Base-by-base conservation (phyloP, 2,888 invertebrate genomes). In the Magallana nippona region DNA sequence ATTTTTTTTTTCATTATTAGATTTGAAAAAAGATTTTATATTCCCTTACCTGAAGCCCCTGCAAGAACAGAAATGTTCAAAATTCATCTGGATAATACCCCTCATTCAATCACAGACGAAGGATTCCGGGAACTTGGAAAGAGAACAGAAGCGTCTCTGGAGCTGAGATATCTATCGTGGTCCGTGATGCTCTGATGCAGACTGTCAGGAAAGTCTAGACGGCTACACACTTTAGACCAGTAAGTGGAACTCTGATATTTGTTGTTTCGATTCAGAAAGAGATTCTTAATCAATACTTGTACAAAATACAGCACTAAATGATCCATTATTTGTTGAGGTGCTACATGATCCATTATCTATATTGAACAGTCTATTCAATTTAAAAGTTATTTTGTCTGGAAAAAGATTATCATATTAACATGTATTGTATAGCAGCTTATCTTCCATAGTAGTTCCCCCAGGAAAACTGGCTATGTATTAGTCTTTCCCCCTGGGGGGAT, bases 11-110 rank as follows among this genome's bases (percentile, higher is more conserved):
- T 19, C 55, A 55, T n/a, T n/a, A 55, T 71, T 88, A 94, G 95
- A 95, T 99, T 99, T 95, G 99, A 99, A 94, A 99, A 99, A 94
- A 96, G 99, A 94, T 99, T 99, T 93, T 99, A 99, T 95, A 99
- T 99, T 93, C 97, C 99, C 22, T 95, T 99, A 83, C 99, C 99
- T 1, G 99, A 99, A 92, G 97, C 97, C 89, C 97, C 97, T 92
- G 99, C 99, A 1, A 96, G 99, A 79, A 95, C 97, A 83, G 96
- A 96, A 82, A 99, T 99, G 98, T 99, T 99, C 94, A 98, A 98
- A 94, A 95, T 99, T 85, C 98, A 99, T 95, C 95, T 99, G 91
- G 99, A 99, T n/a, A 97, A 96, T 92, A 99, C 99, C 1, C 91
- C 92, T 3, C 88, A 91, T 84, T 86, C 96, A 90, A 94, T 99